Percentiles rank a stretch among this genome's conserved stretches.
Conservation (phyloP, 2,113 vertebrate species). For the Jacana jacana region DNA sequence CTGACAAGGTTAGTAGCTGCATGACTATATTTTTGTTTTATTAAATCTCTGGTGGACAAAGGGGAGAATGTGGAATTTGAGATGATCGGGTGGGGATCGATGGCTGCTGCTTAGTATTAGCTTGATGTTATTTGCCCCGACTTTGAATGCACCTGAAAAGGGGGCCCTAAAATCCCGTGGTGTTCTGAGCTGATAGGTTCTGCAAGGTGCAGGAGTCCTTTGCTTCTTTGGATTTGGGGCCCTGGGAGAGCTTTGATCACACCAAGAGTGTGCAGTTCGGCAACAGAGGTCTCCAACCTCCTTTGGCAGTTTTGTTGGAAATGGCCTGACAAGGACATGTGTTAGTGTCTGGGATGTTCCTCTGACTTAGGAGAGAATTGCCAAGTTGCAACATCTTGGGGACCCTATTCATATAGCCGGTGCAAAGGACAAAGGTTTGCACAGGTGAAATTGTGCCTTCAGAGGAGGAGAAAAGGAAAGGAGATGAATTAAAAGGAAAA, state of each 20-base stretch:
- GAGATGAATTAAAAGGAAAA: not conserved
- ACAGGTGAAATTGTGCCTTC: not conserved
- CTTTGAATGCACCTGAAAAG: not conserved
- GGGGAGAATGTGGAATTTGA: not conserved
- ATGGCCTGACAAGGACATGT: too few species aligned
- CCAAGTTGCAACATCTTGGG: not conserved
- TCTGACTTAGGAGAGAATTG: not conserved
- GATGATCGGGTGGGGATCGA: not conserved
- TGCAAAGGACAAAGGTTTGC: not conserved
- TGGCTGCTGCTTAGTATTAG: not conserved
- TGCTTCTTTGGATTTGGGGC: not conserved
- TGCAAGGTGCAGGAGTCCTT: not conserved
- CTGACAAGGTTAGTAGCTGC: conserved; percentile 87
- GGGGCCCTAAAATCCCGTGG: not conserved
- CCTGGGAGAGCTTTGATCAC: not conserved
- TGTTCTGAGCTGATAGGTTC: not conserved
- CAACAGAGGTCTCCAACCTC: not conserved
- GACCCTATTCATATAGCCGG: not conserved
- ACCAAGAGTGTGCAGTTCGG: not conserved
- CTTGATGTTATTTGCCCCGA: not conserved
- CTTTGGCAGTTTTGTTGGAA: not conserved
- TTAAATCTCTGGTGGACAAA: not conserved
- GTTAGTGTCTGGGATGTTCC: accelerated
- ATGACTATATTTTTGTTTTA: not conserved
- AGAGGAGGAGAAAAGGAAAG: not conserved